A percentile compares a stretch with the other conserved stretches of the same genome.
Conservation (phyloP, 2,797 vertebrate species). For the Salmo trutta region DNA sequence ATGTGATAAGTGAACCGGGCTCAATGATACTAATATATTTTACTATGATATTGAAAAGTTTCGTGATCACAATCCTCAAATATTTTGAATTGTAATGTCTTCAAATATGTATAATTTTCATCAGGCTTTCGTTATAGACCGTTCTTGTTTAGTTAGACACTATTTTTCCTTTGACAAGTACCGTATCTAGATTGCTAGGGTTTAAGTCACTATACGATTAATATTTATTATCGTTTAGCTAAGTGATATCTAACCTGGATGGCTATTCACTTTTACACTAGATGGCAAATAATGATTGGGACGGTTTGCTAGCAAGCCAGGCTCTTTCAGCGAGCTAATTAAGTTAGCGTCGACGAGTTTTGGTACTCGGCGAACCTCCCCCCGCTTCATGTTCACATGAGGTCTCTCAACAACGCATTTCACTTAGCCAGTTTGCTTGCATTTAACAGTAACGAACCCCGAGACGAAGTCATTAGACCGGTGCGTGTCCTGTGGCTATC, state of each 20-base stretch:
- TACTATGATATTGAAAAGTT: neutral
- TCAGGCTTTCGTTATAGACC: slow-evolving; percentile 51
- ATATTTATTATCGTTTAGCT: neutral
- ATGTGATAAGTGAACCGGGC: neutral
- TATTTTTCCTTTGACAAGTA: slow-evolving; percentile 20
- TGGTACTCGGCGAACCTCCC: slow-evolving; percentile 56
- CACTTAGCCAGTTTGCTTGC: neutral
- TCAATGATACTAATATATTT: neutral
- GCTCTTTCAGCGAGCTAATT: slow-evolving; percentile 35
- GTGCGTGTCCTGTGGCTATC: neutral
- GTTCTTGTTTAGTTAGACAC: slow-evolving; percentile 52
- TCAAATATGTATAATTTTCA: slow-evolving; percentile 16
- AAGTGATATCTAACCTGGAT: neutral
- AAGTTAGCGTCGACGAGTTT: slow-evolving; percentile 46
- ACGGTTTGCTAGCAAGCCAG: slow-evolving; percentile 16
- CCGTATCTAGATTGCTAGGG: too few species aligned
- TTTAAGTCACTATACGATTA: too few species aligned
- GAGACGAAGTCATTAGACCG: neutral
- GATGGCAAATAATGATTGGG: neutral
- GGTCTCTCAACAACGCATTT: neutral
- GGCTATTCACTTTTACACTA: neutral
- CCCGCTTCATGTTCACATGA: neutral
- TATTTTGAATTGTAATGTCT: neutral
- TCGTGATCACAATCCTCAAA: neutral
- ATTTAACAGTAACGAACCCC: neutral